Base-by-base conservation (phyloP, 2,888 invertebrate genomes). In the Zhuqinia jingwanae region DNA sequence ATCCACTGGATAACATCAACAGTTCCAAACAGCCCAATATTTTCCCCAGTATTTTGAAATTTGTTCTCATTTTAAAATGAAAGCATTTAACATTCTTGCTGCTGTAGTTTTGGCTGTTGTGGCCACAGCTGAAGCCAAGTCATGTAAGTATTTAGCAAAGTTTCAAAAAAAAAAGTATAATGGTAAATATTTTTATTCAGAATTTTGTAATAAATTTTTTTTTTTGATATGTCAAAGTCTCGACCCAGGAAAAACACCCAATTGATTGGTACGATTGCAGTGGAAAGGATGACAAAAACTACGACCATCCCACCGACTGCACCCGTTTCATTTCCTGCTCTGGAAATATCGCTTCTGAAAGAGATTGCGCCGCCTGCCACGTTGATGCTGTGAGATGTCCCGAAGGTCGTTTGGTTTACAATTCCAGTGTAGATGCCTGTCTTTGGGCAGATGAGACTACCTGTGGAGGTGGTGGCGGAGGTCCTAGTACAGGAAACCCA, bases 251-350 rank as follows among this genome's bases (percentile, higher is more conserved):
- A n/a, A n/a, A 17, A 36, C 73, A 45, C n/a, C 63, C 50, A 15
- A 27, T 68, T 47, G 70, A 68, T 10, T 81, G 76, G 65, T 87
- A 77, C 17, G 60, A 77, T n/a, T 82, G 87, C 42, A 15, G n/a
- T 11, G 56, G 68, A 1, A 70, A 77, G 53, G 11, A 0, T 11
- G 77, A 76, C 8, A 22, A 65, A 8, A 58, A 77, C 53, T 77
- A 63, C 22, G 17, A 25, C 15, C 36, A 25, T 27, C 53, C 65
- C 1, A 30, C 56, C 8, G 83, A 84, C 56, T 87, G 87, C 27
- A 83, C 79, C 11, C 8, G 68, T 11, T 87, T 83, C 79, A 45
- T 87, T 8, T 47, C 47, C 10, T 87, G 87, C n/a, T 65, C 79
- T 2, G 79, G 65, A 15, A 79, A 50, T 30, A 0, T 58, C 15